phyloP scores from a whole-genome alignment of 2,888 invertebrate species.

The Parascotia fuliginaria region DNA sequence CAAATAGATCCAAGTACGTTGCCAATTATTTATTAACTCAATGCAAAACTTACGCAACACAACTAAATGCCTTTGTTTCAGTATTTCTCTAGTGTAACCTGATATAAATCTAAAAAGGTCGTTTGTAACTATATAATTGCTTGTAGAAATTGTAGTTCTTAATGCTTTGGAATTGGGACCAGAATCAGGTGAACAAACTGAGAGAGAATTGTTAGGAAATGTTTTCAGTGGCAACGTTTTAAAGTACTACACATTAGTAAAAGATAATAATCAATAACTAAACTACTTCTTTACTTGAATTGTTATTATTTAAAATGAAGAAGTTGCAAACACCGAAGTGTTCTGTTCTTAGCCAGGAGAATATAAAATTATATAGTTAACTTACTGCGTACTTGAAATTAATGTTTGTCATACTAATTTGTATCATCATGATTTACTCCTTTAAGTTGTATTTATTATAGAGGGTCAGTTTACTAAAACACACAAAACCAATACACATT shows the following conservation, averaged over 20 bases:
- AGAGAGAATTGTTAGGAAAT: slow-evolving; percentile 22
- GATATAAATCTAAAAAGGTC: slow-evolving; percentile 31
- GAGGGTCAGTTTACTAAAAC: not conserved
- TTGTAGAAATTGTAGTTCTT: slow-evolving; percentile 14
- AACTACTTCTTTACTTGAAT: not conserved
- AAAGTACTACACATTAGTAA: not conserved
- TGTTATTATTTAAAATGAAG: no score
- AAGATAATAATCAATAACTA: not conserved
- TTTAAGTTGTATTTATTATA: no score
- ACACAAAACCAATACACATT: not conserved
- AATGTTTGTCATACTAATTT: no score
- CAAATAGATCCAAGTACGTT: not conserved
- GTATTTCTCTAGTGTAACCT: slow-evolving; percentile 21
- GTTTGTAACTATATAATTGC: slow-evolving; percentile 38
- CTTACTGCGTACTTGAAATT: no score
- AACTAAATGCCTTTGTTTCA: slow-evolving; percentile 20
- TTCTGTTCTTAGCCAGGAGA: no score
- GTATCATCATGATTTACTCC: no score
- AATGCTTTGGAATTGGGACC: slow-evolving; percentile 22
- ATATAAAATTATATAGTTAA: no score
- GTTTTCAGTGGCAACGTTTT: slow-evolving; percentile 15
- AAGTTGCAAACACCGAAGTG: no score
- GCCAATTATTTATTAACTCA: slow-evolving; percentile 17
- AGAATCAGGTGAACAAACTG: slow-evolving; percentile 17
- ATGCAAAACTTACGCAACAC: slow-evolving; percentile 17